Conservation (phyloP, 2,888 invertebrate species). For the Drosophila kuntzei region DNA sequence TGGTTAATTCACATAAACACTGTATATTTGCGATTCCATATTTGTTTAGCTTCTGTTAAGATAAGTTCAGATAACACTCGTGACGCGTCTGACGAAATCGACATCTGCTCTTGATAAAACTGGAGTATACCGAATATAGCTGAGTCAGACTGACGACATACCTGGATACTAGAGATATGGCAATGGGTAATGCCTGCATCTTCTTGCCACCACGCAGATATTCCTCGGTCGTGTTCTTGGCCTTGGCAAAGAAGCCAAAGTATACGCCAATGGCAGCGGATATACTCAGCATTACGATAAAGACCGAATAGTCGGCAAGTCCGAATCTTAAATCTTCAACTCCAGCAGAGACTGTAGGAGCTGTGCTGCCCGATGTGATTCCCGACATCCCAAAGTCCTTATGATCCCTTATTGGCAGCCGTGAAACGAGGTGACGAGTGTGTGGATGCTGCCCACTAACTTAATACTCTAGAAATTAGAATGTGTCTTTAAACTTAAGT, state of each 20-base stretch:
- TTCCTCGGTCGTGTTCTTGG: conserved; percentile 86
- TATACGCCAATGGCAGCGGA: conserved; percentile 88
- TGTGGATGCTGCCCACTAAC: conserved; percentile 49
- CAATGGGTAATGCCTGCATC: conserved; percentile 88
- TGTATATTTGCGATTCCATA: background rate
- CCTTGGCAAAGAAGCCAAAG: conserved; percentile 86
- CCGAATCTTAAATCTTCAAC: conserved; percentile 74
- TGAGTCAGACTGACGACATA: conserved; percentile 39
- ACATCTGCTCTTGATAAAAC: conserved; percentile 3
- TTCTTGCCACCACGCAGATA: conserved; percentile 87
- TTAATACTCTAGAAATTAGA: conserved; percentile 29
- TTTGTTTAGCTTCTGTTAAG: conserved; percentile 9
- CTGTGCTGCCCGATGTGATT: conserved; percentile 30
- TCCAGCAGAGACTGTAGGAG: conserved; percentile 10
- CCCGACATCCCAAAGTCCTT: conserved; percentile 32
- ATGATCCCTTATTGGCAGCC: conserved; percentile 3
- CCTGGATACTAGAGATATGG: conserved; percentile 88
- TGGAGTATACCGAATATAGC: conserved; percentile 10
- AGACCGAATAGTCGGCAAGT: conserved; percentile 87
- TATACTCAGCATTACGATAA: conserved; percentile 86
- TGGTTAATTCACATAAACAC: background rate
- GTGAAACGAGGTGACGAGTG: conserved; percentile 1
- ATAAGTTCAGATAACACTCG: conserved; percentile 14
- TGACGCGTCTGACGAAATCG: conserved; percentile 15
- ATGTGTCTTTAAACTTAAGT: conserved; percentile 48